phyloP scores from a whole-genome alignment of 2,113 vertebrate species.

The Daubentonia madagascariensis region DNA sequence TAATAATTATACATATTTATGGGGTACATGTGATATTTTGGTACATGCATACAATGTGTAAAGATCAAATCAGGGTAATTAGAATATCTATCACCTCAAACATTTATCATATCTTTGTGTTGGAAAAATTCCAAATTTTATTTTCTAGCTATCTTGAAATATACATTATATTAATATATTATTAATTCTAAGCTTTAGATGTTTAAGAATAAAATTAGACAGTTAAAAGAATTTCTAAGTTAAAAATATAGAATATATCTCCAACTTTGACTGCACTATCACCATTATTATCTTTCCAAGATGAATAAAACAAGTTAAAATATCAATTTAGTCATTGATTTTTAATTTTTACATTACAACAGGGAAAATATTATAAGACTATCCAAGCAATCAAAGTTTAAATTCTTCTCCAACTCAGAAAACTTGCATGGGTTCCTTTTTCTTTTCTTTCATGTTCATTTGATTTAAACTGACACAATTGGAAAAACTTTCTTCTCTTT shows the following conservation, averaged over 20 bases:
- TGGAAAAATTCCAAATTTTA: neutral
- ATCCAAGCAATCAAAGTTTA: neutral
- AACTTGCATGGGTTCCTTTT: neutral
- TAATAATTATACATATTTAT: neutral
- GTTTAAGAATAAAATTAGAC: neutral
- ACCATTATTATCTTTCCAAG: neutral
- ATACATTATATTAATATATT: neutral
- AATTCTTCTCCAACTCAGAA: neutral
- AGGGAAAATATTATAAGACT: neutral
- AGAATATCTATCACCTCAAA: neutral
- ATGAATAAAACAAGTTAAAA: neutral
- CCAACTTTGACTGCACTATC: neutral
- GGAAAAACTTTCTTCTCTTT: neutral
- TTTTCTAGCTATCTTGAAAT: neutral
- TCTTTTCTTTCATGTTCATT: neutral
- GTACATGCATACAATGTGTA: neutral
- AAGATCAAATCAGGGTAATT: neutral
- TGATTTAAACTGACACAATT: neutral
- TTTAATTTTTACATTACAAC: neutral
- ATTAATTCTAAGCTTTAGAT: neutral
- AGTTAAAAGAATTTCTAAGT: neutral
- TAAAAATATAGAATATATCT: neutral
- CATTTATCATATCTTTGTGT: neutral
- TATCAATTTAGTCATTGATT: neutral
- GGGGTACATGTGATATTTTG: neutral